phyloP scores from a whole-genome alignment of 2,888 invertebrate genomes.

The Notocelia uddmanniana region DNA sequence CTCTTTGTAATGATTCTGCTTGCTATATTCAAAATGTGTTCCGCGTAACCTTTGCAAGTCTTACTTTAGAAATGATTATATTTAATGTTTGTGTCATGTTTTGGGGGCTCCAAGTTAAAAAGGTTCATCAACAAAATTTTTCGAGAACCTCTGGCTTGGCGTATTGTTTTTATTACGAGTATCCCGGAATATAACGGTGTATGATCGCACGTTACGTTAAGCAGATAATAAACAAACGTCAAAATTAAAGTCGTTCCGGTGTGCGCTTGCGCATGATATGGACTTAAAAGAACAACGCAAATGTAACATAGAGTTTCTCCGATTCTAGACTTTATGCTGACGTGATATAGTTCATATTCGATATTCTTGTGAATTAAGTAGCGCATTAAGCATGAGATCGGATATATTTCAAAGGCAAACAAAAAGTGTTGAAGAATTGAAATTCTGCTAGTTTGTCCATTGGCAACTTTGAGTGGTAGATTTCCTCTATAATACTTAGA shows the following conservation, averaged over 20 bases:
- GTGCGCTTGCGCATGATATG: neutral
- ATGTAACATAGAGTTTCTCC: neutral
- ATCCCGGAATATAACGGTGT: neutral
- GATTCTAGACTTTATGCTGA: neutral
- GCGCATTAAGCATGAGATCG: neutral
- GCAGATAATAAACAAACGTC: constrained; percentile 3
- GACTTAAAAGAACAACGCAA: neutral
- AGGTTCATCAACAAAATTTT: neutral
- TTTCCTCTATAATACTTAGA: too few species aligned
- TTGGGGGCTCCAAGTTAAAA: neutral
- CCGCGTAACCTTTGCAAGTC: neutral
- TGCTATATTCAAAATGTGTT: neutral
- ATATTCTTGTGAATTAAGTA: neutral
- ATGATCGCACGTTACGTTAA: neutral
- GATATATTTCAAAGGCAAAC: neutral
- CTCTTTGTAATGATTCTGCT: too few species aligned
- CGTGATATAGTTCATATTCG: neutral
- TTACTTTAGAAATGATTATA: too few species aligned
- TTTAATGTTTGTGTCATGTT: too few species aligned
- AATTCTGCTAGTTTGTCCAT: neutral
- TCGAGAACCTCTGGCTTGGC: neutral
- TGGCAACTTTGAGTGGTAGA: neutral
- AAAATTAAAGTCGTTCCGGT: constrained; percentile 4
- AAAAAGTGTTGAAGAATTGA: neutral
- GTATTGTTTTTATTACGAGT: neutral